Evolutionary conservation across 2,888 invertebrate species (phyloP), one percentile per base, ranked within the genome.

Genomic region (Callyntrura sp.): DNA sequence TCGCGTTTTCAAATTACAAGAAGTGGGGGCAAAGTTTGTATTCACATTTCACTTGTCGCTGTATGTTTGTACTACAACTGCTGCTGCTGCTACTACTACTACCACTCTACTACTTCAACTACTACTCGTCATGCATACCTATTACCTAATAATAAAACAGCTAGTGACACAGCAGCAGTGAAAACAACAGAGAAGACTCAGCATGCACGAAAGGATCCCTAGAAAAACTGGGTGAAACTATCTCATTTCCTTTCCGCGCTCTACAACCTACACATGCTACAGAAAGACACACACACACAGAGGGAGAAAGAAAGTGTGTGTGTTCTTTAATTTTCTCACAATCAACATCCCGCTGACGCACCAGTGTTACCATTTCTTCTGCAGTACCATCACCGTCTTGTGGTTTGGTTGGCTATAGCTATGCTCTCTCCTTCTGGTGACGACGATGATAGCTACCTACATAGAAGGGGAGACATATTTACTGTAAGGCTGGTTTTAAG

Each of bases 61-160:
- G 43, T 35, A n/a, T n/a, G 57, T 57, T 57, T n/a, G 57, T 57
- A 20, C 17, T 17, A 57, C n/a, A 14, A 17, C 17, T 51, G 51
- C 14, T 51, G 57, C 6, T 25, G 25, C 23, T 57, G n/a, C 17
- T 17, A 57, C n/a, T 1, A 17, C 17, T 51, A 11, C 14, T 51
- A 17, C 6, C 8, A 11, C 23, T 43, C 28, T 70, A 70, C n/a
- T 43, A 12, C 62, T 62, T 62, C 4, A 11, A 17, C 62, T 9
- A n/a, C 43, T 48, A 78, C 55, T n/a, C 57, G 55, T 55, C 78
- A 57, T 57, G 78, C 51, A 78, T 78, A 78, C 57, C 78, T 78
- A 78, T 78, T 55, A 78, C 78, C 78, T 78, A 78, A 78, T 78
- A 78, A n/a, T 78, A 78, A 78, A 57, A 35, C 55, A 78, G 78